These are phyloP conservation scores for Synanthedon myopaeformis DNA, from an alignment of 2,888 invertebrate genomes.

Conservation along the genomic window DNA sequence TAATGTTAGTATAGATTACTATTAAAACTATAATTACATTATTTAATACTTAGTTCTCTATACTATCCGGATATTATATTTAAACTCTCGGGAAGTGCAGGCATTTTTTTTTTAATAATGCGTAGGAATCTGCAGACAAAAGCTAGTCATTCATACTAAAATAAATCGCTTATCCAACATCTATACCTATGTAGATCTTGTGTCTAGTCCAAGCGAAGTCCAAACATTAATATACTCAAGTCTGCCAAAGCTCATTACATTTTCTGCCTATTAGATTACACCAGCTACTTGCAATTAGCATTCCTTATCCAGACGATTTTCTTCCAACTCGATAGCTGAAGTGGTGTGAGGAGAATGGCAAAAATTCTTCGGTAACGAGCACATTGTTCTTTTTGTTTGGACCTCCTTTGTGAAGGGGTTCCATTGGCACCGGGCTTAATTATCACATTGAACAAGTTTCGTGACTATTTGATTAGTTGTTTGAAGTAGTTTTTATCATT, in stretches of 20 bases:
- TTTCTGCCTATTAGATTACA: conserved; percentile 13
- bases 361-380: conserved; percentile 47
- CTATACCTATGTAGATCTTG: no score
- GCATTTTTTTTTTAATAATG: no score
- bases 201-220: no score
- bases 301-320: conserved; percentile 30
- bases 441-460: conserved; percentile 42
- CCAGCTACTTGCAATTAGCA: conserved; percentile 44
- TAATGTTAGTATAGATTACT: no score
- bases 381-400: conserved; percentile 59
- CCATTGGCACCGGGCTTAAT: conserved; percentile 32
- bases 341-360: conserved; percentile 20
- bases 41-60: no score
- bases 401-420: conserved; percentile 41
- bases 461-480: conserved; percentile 27
- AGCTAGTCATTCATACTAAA: no score
- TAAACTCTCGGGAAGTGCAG: no score
- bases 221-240: no score
- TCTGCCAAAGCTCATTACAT: background rate
- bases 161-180: no score
- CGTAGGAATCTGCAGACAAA: no score
- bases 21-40: no score
- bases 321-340: conserved; percentile 18
- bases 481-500: background rate
- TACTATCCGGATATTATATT: no score